Base-by-base conservation (phyloP, 2,797 vertebrate species). In the Sarcoramphus papa region DNA sequence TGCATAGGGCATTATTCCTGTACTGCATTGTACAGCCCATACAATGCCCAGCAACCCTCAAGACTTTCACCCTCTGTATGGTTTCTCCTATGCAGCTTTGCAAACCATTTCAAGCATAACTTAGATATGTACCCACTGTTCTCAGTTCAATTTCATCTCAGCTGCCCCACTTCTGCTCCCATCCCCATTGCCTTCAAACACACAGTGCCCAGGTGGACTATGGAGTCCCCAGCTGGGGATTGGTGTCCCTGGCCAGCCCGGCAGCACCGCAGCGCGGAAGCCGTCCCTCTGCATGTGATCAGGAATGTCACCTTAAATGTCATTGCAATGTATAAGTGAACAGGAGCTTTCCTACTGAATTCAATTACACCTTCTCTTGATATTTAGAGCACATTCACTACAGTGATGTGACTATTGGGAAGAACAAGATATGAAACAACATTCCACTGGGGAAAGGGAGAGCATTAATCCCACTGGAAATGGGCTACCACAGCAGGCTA, bases 201-300 rank as follows among this genome's bases (percentile, higher is more conserved):
- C 43, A 60, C 27, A n/a, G 7, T 43, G 17, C 4, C 21, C 0
- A 0, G 6, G 7, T 25, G 10, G 20, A 27, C 8, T 20, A 24
- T 27, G n/a, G 23, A 24, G 10, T 24, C 25, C 14, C 25, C 10
- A 51, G 10, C 1, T 53, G 43, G 16, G n/a, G 2, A 25, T 5
- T 7, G 3, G 22, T 2, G 4, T 14, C 40, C 24, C 35, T 84
- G 47, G 15, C 28, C 20, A 64, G 33, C 10, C 33, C 6, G 9
- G 47, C 18, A 90, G 41, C 12, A 50, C 24, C 1, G 3, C 0
- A 1, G 18, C 3, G 3, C 27, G 68, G 31, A 37, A 57, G 3
- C 14, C 6, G 5, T 63, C n/a, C 59, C 23, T 87, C 43, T 41
- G 2, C 1, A 1, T 0, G 1, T 17, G 16, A 22, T 50, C 50